Base-by-base conservation (phyloP, 2,797 vertebrate genomes). In the Microcaecilia unicolor region DNA sequence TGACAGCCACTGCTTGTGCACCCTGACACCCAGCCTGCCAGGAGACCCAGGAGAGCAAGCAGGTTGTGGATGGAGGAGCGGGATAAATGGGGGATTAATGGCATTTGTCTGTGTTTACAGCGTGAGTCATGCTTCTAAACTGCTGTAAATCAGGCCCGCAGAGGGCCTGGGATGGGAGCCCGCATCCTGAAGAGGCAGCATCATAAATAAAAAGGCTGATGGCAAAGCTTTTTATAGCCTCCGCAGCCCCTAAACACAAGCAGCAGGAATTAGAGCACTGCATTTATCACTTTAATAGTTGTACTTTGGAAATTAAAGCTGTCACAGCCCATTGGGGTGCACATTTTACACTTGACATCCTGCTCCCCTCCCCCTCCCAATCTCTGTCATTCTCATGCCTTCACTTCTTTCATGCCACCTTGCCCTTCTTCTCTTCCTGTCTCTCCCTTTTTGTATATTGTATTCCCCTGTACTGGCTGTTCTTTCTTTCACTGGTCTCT, bases 291-390 rank as follows among this genome's bases (percentile, higher is more conserved):
- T 75, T 74, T 70, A 77, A 75, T 61, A 58, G 58, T 49, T 60
- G 55, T 74, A 70, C 71, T 77, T 60, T 74, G 52, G 44, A 79
- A 75, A 73, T 73, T 74, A 75, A 74, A 75, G 51, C 72, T 72
- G 76, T 70, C 76, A 74, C 0, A 0, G 54, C 45, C 37, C 45
- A 55, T 56, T 58, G 60, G 61, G 47, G 70, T 49, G 61, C 64
- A 61, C 3, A 4, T 35, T 69, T 61, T 55, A 47, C 59, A 45
- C 21, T 28, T 53, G 48, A 53, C 43, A 55, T 37, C 44, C 28
- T 34, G 26, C 42, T 39, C 10, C 14, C 22, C 21, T 24, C 31
- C 43, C 57, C 51, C 37, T 46, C 34, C 46, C 29, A 34, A 16
- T 24, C 30, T 32, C 17, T 17, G 44, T 27, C 13, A 14, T 18